Percentiles rank a stretch among this genome's conserved stretches.
Conservation (phyloP, 2,888 invertebrate species). For the Cynaeus angustus region DNA sequence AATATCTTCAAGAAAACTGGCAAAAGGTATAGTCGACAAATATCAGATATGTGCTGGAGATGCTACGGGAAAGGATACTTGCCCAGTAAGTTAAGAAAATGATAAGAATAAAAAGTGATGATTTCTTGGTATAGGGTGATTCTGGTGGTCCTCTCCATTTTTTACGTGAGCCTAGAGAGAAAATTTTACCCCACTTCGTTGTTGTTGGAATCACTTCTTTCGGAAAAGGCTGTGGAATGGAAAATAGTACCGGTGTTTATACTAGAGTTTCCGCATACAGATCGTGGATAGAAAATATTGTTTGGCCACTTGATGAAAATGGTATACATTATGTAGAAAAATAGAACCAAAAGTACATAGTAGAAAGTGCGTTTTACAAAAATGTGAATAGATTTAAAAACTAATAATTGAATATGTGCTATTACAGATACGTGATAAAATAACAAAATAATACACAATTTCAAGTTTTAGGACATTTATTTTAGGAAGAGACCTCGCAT, state of each 20-base stretch:
- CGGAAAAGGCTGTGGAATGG: conserved; percentile 38
- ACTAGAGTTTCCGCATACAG: conserved; percentile 41
- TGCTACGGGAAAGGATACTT: conserved; percentile 56
- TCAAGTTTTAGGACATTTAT: no score
- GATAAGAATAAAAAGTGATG: conserved; percentile 33
- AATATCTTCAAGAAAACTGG: conserved; percentile 26
- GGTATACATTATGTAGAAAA: no score
- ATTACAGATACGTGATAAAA: no score
- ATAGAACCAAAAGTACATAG: no score
- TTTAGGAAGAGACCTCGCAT: no score
- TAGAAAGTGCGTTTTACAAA: no score
- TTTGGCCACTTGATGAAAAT: conserved; percentile 37
- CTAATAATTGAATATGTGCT: no score
- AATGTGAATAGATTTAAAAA: no score
- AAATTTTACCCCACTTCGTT: conserved; percentile 15
- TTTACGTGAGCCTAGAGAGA: conserved; percentile 50
- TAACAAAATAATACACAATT: no score
- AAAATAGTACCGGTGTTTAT: conserved; percentile 46
- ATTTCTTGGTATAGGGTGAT: conserved; percentile 70
- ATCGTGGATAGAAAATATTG: conserved; percentile 45
- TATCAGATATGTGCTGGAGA: conserved; percentile 60
- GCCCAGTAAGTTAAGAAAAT: conserved; percentile 54
- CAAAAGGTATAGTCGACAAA: conserved; percentile 53
- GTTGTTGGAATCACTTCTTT: conserved; percentile 42
- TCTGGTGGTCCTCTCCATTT: conserved; percentile 76